Evolutionary conservation across 2,113 vertebrate genomes (phyloP), one percentile per base, ranked within the genome.

Genomic region (Eira barbara): DNA sequence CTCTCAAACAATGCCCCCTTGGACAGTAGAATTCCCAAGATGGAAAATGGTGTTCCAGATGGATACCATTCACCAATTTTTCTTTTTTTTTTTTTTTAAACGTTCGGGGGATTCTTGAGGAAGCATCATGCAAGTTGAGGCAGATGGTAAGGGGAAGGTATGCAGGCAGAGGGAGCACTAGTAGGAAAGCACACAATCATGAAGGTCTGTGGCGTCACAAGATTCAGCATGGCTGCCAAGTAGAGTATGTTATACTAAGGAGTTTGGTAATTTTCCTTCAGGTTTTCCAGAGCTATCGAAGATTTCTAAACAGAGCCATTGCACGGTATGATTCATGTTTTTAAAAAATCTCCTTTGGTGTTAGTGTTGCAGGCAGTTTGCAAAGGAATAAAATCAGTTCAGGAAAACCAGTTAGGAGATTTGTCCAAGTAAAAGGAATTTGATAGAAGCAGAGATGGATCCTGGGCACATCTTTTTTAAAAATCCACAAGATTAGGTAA

Each of bases 151-250:
- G 7, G 27, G 21, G 47, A 31, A 63, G 2, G 17, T 63, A 2
- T 23, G 2, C 20, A 79, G 11, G 13, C 3, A 36, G 39, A 36
- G 2, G 25, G 42, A 59, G 8, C 42, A 7, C 11, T 31, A 80
- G 12, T 17, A 2, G 21, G n/a, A 81, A 3, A 42, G 20, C 0
- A 3, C 13, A n/a, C 42, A 42, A 17, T 12, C 3, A 6, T 5
- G 17, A 4, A 31, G 2, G 6, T 55, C 23, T 34, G 25, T 39
- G 55, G 9, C 49, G 14, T 86, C 17, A 45, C 3, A 8, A 45
- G 23, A 57, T 4, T 47, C 61, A 65, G 31, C 13, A 39, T 55
- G 17, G 13, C 17, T 18, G 20, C 36, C 15, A 23, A 36, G 1
- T 93, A 6, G 29, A 29, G 0, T 36, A 4, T 52, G 4, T 29